Conservation (phyloP, 2,888 invertebrate species). For the Spodoptera picta region DNA sequence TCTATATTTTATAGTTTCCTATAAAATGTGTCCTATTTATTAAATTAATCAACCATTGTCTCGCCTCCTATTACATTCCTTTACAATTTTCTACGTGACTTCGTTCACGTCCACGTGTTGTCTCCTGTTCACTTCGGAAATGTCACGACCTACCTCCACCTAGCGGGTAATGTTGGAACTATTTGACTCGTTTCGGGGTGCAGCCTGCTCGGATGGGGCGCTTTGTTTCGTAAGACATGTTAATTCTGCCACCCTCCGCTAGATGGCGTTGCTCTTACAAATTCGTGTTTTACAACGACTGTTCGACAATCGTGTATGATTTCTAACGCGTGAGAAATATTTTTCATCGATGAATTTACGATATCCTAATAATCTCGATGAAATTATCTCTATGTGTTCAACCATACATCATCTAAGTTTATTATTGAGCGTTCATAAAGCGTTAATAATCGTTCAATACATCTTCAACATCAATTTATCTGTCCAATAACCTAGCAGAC, state of each 20-base stretch:
- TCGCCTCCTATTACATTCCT: constrained; percentile 31
- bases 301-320: background rate
- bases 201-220: background rate
- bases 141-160: constrained; percentile 20
- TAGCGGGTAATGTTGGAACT: constrained; percentile 37
- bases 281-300: background rate
- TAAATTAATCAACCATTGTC: constrained; percentile 40
- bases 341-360: background rate
- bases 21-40: constrained; percentile 6
- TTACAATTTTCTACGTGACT: constrained; percentile 46
- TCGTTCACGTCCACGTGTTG: constrained; percentile 31
- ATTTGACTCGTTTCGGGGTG: constrained; percentile 24
- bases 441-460: constrained; percentile 8
- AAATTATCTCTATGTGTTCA: background rate
- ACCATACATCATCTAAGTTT: constrained; percentile 4
- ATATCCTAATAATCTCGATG: too few relatives aligned
- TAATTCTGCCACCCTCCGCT: constrained; percentile 43
- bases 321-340: background rate
- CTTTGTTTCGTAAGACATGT: constrained; percentile 1
- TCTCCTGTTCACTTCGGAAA: background rate
- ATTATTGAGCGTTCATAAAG: constrained; percentile 17
- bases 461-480: constrained; percentile 22
- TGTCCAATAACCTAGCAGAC: constrained; percentile 31
- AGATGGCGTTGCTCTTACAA: constrained; percentile 52
- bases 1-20: constrained; percentile 5